Conservation (phyloP, 2,888 invertebrate genomes). For the Amphimallon solstitiale region DNA sequence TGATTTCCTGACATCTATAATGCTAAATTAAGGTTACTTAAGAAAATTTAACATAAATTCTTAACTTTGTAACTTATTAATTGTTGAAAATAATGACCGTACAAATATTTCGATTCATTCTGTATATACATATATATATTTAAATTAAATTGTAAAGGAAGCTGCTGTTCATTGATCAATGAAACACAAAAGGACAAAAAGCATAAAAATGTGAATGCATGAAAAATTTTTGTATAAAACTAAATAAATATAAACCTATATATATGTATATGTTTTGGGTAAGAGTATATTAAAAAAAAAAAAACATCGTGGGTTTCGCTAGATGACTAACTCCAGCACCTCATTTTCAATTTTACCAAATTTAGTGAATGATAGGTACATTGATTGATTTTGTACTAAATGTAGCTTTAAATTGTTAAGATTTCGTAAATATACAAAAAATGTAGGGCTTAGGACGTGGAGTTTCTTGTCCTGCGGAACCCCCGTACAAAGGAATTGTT, state of each 20-base stretch:
- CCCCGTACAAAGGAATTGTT: slow-evolving; percentile 55
- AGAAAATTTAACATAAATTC: too few species aligned
- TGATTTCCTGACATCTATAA: too few species aligned
- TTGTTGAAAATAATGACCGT: too few species aligned
- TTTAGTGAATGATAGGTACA: neutral
- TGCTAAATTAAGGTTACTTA: too few species aligned
- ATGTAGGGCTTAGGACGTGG: neutral
- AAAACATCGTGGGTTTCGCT: neutral
- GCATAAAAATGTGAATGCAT: neutral
- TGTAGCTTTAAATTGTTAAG: too few species aligned
- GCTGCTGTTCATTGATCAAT: slow-evolving; percentile 2
- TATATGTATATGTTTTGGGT: slow-evolving; percentile 20
- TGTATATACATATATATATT: slow-evolving; percentile 17
- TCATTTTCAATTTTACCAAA: too few species aligned
- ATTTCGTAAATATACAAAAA: neutral
- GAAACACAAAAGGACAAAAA: neutral
- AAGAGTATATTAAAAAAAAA: slow-evolving; percentile 12
- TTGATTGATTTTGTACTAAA: too few species aligned
- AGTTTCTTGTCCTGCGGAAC: slow-evolving; percentile 20
- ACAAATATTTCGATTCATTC: slow-evolving; percentile 1
- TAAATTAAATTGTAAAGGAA: slow-evolving; percentile 4
- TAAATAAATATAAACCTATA: slow-evolving; percentile 4
- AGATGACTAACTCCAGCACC: neutral
- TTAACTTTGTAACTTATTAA: too few species aligned
- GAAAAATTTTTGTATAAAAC: slow-evolving; percentile 18